phyloP scores from a whole-genome alignment of 2,797 vertebrate species.

The Eleutherodactylus coqui region DNA sequence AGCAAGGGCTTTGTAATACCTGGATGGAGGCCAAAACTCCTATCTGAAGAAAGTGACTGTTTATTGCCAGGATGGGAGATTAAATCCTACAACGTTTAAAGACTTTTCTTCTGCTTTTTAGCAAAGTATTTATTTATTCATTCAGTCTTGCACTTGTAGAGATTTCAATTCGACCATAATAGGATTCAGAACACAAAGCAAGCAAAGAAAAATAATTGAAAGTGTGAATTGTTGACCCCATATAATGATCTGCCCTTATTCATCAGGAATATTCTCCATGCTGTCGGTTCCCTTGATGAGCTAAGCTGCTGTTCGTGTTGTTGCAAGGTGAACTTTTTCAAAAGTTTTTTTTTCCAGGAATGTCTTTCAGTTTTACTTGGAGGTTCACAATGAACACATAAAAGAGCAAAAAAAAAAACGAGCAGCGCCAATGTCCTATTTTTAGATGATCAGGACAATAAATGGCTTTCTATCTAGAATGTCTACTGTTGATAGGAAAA shows the following conservation, averaged over 20 bases:
- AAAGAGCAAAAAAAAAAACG: neutral
- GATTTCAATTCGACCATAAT: conserved; percentile 30
- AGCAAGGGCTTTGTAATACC: conserved; percentile 50
- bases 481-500: neutral
- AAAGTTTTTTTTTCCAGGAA: conserved; percentile 31
- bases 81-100: conserved; percentile 40
- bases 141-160: conserved; percentile 37
- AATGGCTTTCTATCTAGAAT: neutral
- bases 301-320: neutral
- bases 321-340: conserved; percentile 27
- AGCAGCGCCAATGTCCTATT: neutral
- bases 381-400: neutral
- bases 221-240: conserved; percentile 47
- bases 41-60: conserved; percentile 42
- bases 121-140: conserved; percentile 46
- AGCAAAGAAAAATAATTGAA: conserved; percentile 44
- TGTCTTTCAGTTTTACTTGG: neutral
- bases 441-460: neutral
- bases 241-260: conserved; percentile 35
- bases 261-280: conserved; percentile 23
- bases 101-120: neutral
- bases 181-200: conserved; percentile 36
- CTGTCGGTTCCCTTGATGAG: conserved; percentile 23
- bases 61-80: conserved; percentile 49
- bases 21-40: conserved; percentile 49